A percentile compares a stretch with the other conserved stretches of the same genome.
Evolutionary conservation across 2,113 vertebrate genomes (phyloP).

Genomic region (Ondatra zibethicus): DNA sequence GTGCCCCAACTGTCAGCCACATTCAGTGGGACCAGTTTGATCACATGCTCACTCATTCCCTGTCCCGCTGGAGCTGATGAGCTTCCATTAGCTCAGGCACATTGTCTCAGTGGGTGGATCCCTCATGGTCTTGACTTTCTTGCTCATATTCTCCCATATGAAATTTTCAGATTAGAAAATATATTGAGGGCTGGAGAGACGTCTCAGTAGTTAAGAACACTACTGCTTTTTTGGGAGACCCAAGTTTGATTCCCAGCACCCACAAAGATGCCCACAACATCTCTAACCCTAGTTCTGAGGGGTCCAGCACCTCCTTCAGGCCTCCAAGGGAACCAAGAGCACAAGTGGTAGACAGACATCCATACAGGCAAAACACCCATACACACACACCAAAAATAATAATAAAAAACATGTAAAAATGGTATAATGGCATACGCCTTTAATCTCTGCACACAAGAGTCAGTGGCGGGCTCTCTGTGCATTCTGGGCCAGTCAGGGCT

Average conservation of each 20-base stretch:
- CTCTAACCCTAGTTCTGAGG: neutral
- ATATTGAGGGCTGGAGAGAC: neutral
- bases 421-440: too few species aligned
- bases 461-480: neutral
- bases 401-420: neutral
- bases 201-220: neutral
- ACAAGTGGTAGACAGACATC: neutral
- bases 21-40: too few species aligned
- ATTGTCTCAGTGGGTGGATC: too few species aligned
- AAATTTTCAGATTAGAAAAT: conserved; percentile 17
- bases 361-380: neutral
- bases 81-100: too few species aligned
- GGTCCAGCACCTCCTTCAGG: neutral
- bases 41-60: too few species aligned
- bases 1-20: too few species aligned
- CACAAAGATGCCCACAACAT: neutral
- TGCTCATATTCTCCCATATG: neutral
- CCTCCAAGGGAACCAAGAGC: neutral
- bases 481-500: neutral
- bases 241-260: neutral
- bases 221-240: neutral
- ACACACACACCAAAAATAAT: too few species aligned
- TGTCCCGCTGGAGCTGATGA: too few species aligned
- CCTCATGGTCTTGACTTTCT: too few species aligned
- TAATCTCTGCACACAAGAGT: neutral